phyloP scores from a whole-genome alignment of 2,113 vertebrate genomes.

The Gambusia holbrooki region DNA sequence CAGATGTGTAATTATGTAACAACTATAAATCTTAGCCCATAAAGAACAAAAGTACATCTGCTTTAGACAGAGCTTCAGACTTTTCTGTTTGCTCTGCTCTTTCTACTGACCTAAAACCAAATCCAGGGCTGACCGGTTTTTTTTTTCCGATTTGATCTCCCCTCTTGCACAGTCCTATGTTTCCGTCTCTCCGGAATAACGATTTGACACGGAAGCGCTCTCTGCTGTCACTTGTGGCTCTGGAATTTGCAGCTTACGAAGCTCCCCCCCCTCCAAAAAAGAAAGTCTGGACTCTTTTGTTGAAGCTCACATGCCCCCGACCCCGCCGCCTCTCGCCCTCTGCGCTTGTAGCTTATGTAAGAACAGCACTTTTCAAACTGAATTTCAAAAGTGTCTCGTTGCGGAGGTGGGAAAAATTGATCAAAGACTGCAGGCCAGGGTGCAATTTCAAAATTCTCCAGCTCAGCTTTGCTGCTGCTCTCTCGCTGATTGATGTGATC shows the following conservation, averaged over 20 bases:
- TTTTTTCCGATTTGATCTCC: neutral
- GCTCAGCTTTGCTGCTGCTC: slow-evolving; percentile 4
- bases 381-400: slow-evolving; percentile 10
- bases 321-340: accelerated
- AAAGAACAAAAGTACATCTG: neutral
- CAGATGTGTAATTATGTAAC: neutral
- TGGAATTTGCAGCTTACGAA: slow-evolving; percentile 3
- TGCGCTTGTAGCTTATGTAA: neutral
- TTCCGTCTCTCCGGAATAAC: slow-evolving; percentile 1
- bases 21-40: neutral
- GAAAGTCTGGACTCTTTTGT: neutral
- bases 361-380: neutral
- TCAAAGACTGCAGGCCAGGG: slow-evolving; percentile 12
- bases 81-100: neutral
- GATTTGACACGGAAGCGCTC: neutral
- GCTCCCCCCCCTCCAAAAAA: too few species aligned
- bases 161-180: neutral
- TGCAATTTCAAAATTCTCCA: slow-evolving; percentile 13
- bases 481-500: neutral
- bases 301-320: neutral
- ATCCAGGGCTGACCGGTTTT: too few species aligned
- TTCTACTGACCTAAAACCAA: neutral
- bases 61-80: neutral
- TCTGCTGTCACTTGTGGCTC: neutral
- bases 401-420: slow-evolving; percentile 2